Conservation (phyloP, 1,140 invertebrate genomes). For the Copidosoma floridanum region DNA sequence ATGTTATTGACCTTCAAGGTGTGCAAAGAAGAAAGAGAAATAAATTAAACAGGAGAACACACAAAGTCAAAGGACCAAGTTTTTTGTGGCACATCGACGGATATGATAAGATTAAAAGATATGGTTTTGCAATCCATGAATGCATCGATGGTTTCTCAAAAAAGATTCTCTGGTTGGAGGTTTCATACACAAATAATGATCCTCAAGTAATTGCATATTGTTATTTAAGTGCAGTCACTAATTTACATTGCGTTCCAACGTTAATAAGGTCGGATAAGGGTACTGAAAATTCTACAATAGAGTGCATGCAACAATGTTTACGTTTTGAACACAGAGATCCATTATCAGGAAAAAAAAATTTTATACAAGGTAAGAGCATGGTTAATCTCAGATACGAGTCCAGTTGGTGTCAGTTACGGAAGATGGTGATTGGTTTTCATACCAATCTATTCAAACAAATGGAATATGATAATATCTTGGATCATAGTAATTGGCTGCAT, state of each 20-base stretch:
- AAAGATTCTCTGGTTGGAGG: slow-evolving; percentile 37
- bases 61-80: too few species aligned
- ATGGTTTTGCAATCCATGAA: too few species aligned
- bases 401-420: neutral
- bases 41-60: too few species aligned
- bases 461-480: neutral
- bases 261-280: slow-evolving; percentile 33
- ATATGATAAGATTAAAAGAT: too few species aligned
- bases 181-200: slow-evolving; percentile 35
- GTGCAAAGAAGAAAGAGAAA: too few species aligned
- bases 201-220: slow-evolving; percentile 25
- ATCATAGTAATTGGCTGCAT: neutral
- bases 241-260: slow-evolving; percentile 18
- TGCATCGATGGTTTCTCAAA: slow-evolving; percentile 40
- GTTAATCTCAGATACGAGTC: neutral
- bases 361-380: slow-evolving; percentile 13
- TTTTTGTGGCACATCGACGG: too few species aligned
- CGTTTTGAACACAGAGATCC: slow-evolving; percentile 5
- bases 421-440: slow-evolving; percentile 7
- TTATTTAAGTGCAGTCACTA: slow-evolving; percentile 31
- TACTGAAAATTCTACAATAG: slow-evolving; percentile 23
- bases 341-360: slow-evolving; percentile 4
- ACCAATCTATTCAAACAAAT: slow-evolving; percentile 10
- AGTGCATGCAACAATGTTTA: slow-evolving; percentile 5
- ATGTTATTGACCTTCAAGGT: too few species aligned